Conservation (phyloP, 2,888 invertebrate species). For the Nemoura dubitans region DNA sequence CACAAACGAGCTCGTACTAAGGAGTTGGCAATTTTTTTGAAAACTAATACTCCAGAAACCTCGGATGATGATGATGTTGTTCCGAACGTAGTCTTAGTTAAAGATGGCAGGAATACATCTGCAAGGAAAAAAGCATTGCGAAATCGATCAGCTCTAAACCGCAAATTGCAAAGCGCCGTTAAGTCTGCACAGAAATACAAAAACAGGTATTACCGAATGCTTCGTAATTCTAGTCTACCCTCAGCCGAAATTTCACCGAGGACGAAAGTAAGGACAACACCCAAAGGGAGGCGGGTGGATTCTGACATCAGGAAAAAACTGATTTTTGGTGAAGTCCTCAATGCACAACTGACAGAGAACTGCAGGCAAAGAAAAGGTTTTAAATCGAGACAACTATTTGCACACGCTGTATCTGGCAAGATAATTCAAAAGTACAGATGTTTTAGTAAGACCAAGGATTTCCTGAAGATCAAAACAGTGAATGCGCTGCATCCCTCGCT, state of each 20-base stretch:
- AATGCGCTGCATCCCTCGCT: too few species aligned
- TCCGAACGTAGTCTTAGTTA: too few species aligned
- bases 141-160: too few species aligned
- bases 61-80: too few species aligned
- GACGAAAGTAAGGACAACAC: neutral
- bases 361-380: conserved; percentile 42
- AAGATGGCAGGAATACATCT: conserved; percentile 9
- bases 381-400: conserved; percentile 47
- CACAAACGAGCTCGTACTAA: too few species aligned
- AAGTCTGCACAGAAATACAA: neutral
- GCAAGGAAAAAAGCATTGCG: neutral
- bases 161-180: neutral
- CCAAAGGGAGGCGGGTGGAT: neutral
- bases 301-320: conserved; percentile 30
- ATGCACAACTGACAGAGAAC: conserved; percentile 46
- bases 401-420: conserved; percentile 44
- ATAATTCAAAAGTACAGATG: conserved; percentile 45
- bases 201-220: neutral
- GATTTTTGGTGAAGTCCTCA: conserved; percentile 46
- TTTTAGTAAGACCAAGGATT: neutral
- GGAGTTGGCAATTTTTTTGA: neutral
- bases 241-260: too few species aligned
- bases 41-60: too few species aligned
- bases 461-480: too few species aligned
- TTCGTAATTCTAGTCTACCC: too few species aligned